Base-by-base conservation (phyloP, 2,888 invertebrate genomes). In the Metopia argyrocephala region DNA sequence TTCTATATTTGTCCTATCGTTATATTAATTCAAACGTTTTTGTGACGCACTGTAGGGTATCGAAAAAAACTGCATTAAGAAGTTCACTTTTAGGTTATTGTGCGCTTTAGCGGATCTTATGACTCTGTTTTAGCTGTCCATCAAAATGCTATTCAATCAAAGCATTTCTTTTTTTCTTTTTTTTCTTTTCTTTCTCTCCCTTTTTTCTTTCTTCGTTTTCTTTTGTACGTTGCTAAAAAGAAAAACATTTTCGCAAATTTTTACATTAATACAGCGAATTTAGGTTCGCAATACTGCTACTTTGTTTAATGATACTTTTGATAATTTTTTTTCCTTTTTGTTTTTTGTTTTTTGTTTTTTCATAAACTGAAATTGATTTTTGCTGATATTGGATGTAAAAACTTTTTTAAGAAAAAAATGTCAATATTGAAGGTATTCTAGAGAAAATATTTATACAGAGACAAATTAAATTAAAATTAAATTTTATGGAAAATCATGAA, bases 101-200 rank as follows among this genome's bases (percentile, higher is more conserved):
- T 38, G 38, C n/a, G n/a, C 38, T 38, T 38, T 38, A 38, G 38
- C 15, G 2, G 56, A 46, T 21, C 31, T 48, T 25, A 45, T 48
- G 31, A 46, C 50, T 57, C 31, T 25, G 48, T 15, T 27, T 75
- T 46, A 31, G 9, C 45, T 25, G 27, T 54, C 75, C 65, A 66
- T 71, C 50, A 75, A 66, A 70, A 45, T 76, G 76, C 62, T 68
- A 80, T 79, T 68, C 71, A 68, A 66, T 76, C 61, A 79, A 52
- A n/a, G 23, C 45, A 38, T 65, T 62, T 23, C 38, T 23, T 20
- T 20, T 46, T 18, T 4, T 5, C 1, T 52, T 59, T 2, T 38
- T 20, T 2, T 54, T 12, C n/a, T 56, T n/a, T n/a, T 31, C 6
- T 18, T 1, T 4, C 6, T 50, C 15, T 1, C 9, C 5, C 28